Evolutionary conservation across 30 jellyfish, hydroid and myxozoan species (phyloP).

Genomic region (Turritopsis rubra): DNA sequence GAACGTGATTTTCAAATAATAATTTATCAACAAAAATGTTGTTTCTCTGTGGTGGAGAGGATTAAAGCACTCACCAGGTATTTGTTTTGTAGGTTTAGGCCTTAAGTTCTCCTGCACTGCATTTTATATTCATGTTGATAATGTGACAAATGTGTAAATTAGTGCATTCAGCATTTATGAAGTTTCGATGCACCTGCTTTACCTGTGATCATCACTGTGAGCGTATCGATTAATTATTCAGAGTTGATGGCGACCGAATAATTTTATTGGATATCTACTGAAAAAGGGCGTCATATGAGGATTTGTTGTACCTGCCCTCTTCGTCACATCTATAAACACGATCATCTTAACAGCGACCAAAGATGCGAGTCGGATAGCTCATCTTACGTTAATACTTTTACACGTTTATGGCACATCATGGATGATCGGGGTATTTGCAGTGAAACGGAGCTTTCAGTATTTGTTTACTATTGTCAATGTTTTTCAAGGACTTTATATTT

Average conservation of each 20-base stretch:
- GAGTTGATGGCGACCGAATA: background rate
- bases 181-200: no score
- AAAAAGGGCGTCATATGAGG: slow-evolving; percentile 7
- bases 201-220: slow-evolving; percentile 2
- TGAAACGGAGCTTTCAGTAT: slow-evolving; percentile 1
- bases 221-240: background rate
- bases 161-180: no score
- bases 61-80: no score
- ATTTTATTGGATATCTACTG: slow-evolving; percentile 5
- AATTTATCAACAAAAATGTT: no score
- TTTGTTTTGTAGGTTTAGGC: no score
- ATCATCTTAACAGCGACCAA: background rate
- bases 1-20: no score
- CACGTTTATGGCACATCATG: background rate
- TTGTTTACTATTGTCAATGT: background rate
- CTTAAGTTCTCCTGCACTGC: no score
- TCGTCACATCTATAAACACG: background rate
- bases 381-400: background rate
- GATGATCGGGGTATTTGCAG: slow-evolving; percentile 8
- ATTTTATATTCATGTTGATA: no score
- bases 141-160: no score
- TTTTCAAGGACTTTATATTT: slow-evolving; percentile 11
- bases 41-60: background rate
- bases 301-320: slow-evolving; percentile 5
- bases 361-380: background rate